Evolutionary conservation across 2,113 vertebrate species (phyloP).

Genomic region (Myrmophylax atrothorax): DNA sequence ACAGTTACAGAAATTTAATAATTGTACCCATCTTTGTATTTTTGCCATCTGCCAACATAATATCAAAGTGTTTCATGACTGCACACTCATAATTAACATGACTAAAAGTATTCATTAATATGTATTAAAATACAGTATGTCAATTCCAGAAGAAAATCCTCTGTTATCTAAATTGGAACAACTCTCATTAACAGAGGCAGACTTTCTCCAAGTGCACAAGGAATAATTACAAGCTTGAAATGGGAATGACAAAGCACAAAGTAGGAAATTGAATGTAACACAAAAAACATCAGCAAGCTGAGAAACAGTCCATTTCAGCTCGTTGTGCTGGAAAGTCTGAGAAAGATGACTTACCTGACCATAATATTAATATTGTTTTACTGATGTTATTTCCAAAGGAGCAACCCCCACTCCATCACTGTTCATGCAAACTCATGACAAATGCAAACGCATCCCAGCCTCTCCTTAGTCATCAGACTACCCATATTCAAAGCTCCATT

Average conservation of each 20-base stretch:
- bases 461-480: slow-evolving; percentile 17
- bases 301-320: not conserved
- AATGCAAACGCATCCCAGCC: not conserved
- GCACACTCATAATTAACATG: not conserved
- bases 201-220: not conserved
- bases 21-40: not conserved
- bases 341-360: not conserved
- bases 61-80: not conserved
- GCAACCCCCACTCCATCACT: not conserved
- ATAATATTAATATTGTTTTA: not conserved
- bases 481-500: not conserved
- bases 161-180: not conserved
- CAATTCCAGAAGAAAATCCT: not conserved
- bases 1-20: not conserved
- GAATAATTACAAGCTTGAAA: not conserved
- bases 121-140: not conserved
- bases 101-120: not conserved
- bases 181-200: not conserved
- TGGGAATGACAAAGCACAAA: not conserved
- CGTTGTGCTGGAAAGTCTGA: not conserved
- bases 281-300: not conserved
- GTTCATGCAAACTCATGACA: not conserved
- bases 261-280: not conserved
- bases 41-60: not conserved
- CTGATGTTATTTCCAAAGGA: not conserved